phyloP scores from a whole-genome alignment of 2,888 invertebrate genomes.

The Dinocampus coccinellae region DNA sequence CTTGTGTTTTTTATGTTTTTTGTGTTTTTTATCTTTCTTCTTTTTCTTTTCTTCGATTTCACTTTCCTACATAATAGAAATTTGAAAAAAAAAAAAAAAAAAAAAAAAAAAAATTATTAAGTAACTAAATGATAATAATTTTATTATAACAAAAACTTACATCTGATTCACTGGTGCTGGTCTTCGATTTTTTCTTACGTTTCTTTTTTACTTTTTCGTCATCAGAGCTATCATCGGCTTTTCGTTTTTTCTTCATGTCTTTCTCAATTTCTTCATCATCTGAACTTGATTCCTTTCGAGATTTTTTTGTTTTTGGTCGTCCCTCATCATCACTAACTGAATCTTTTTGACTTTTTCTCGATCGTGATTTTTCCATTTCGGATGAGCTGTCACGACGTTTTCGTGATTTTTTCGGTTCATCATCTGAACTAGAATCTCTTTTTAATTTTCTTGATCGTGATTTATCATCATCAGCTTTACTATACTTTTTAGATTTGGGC shows the following conservation, averaged over 20 bases:
- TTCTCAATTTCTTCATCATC: slow-evolving; percentile 78
- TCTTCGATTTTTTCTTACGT: slow-evolving; percentile 68
- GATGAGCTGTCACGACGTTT: slow-evolving; percentile 75
- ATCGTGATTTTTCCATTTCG: slow-evolving; percentile 73
- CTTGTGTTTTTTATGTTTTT: slow-evolving; percentile 89
- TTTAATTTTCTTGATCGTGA: slow-evolving; percentile 53
- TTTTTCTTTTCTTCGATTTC: slow-evolving; percentile 73
- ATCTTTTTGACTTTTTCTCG: slow-evolving; percentile 68
- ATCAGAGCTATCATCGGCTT: slow-evolving; percentile 73
- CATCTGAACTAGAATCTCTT: slow-evolving; percentile 69
- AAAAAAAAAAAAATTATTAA: not conserved
- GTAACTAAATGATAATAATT: not conserved
- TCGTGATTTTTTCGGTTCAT: slow-evolving; percentile 74
- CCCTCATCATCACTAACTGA: slow-evolving; percentile 63
- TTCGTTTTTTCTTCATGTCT: slow-evolving; percentile 76
- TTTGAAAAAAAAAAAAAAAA: slow-evolving; percentile 27
- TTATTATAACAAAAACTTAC: slow-evolving; percentile 58
- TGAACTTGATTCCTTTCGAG: slow-evolving; percentile 72
- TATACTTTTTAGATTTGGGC: slow-evolving; percentile 58
- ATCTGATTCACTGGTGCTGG: slow-evolving; percentile 67
- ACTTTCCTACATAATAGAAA: slow-evolving; percentile 58
- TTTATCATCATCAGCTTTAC: slow-evolving; percentile 68
- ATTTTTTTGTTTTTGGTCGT: slow-evolving; percentile 59
- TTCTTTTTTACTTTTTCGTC: slow-evolving; percentile 73
- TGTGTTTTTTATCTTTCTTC: slow-evolving; percentile 76